Base-by-base conservation (phyloP, 2,888 invertebrate species). In the Thyatira batis region DNA sequence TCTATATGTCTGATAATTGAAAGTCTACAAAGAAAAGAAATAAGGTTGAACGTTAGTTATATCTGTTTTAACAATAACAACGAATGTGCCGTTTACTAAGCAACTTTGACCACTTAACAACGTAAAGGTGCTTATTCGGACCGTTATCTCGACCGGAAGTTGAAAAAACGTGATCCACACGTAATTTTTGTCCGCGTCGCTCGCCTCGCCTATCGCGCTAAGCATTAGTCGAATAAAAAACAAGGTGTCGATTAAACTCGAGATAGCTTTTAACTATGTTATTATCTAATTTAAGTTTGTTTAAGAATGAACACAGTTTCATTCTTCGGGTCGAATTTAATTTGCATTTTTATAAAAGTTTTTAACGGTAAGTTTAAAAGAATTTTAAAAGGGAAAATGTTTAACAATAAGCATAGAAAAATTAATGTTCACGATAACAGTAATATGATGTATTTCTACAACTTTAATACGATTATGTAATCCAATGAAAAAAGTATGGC, bases 101-200 rank as follows among this genome's bases (percentile, higher is more conserved):
- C 78, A 80, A 79, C 80, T 82, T 78, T 78, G 82, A 75, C 81
- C 80, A 82, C 80, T 85, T 85, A 85, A 85, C 79, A 80, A 81
- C 70, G 77, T 79, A 84, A 88, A 89, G 87, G 87, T 88, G 85
- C 83, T 85, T 80, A 84, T 80, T 77, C 78, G 66, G 85, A 84
- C 83, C 79, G 84, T 87, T 88, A 89, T 89, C 89, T 88, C 63
- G 74, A 68, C 82, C 87, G 89, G 89, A 89, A 88, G 87, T 85
- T 65, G 72, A 83, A 84, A 75, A 86, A 87, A 84, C 76, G 78
- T 83, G 85, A 85, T 84, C 82, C 84, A 76, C 71, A 76, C 75
- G 75, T 86, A 87, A 87, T 85, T 87, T 82, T 82, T 72, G 82
- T 82, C 81, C 80, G 83, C 74, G 60, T 69, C 75, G 73, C 70